Conservation (phyloP, 2,888 invertebrate genomes). For the Plebejus anna region DNA sequence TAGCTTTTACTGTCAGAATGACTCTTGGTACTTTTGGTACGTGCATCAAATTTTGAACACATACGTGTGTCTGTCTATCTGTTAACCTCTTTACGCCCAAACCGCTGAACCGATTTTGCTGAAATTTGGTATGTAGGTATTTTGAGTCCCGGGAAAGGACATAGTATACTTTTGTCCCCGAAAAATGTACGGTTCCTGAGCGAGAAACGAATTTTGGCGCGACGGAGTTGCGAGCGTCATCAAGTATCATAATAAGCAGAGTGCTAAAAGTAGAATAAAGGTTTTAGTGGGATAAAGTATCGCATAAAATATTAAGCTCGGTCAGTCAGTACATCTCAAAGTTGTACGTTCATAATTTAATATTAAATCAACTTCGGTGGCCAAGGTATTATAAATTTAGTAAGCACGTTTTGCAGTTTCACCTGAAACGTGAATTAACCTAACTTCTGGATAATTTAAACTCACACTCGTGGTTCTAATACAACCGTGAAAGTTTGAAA, state of each 20-base stretch:
- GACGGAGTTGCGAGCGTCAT: too few species aligned
- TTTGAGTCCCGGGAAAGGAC: too few species aligned
- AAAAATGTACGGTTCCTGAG: too few species aligned
- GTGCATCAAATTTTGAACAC: too few species aligned
- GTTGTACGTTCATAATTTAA: neutral
- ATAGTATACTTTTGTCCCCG: too few species aligned
- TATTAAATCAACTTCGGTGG: slow-evolving; percentile 23
- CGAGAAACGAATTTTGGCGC: too few species aligned
- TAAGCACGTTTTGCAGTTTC: slow-evolving; percentile 5
- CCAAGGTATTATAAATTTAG: slow-evolving; percentile 5
- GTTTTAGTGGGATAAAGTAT: neutral
- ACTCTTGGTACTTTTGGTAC: too few species aligned
- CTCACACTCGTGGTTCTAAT: slow-evolving; percentile 4
- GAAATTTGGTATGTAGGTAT: too few species aligned
- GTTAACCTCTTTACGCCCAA: too few species aligned
- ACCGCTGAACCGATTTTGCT: too few species aligned
- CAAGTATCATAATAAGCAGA: neutral
- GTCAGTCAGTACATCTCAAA: neutral
- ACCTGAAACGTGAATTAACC: slow-evolving; percentile 12
- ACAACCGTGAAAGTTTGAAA: neutral
- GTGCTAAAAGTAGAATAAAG: neutral
- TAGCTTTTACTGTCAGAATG: too few species aligned
- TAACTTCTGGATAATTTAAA: slow-evolving; percentile 28
- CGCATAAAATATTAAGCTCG: neutral
- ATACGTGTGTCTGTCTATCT: too few species aligned